phyloP scores from a whole-genome alignment of 2,113 vertebrate species.

The Hippocampus comes region DNA sequence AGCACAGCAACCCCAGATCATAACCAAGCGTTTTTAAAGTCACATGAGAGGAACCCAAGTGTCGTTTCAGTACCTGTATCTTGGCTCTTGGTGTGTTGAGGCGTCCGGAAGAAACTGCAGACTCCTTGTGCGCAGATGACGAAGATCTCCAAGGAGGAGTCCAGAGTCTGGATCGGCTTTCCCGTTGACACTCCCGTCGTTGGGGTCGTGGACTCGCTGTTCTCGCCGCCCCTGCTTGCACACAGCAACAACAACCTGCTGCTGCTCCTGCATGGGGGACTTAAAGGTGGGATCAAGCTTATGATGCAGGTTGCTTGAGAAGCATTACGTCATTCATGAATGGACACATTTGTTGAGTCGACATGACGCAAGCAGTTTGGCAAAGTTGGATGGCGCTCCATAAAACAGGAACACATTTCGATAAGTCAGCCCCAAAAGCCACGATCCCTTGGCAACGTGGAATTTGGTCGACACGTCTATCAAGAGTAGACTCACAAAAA shows the following conservation, averaged over 20 bases:
- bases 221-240: constrained; percentile 9
- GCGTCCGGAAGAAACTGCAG: constrained; percentile 41
- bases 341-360: constrained; percentile 60
- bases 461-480: no score
- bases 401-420: no score
- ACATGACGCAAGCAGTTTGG: constrained; percentile 44
- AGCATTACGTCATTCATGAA: constrained; percentile 60
- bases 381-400: no score
- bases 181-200: constrained; percentile 36
- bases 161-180: constrained; percentile 35
- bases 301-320: constrained; percentile 54
- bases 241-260: constrained; percentile 22
- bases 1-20: neutral
- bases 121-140: constrained; percentile 53
- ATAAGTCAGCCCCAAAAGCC: no score
- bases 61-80: constrained; percentile 1
- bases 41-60: neutral
- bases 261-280: constrained; percentile 9
- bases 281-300: constrained; percentile 65
- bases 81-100: constrained; percentile 17
- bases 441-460: no score
- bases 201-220: constrained; percentile 22
- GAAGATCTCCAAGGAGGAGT: constrained; percentile 41
- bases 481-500: no score
- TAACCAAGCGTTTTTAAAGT: neutral